Evolutionary conservation across 2,113 vertebrate species (phyloP).

Genomic region (mouse (Mus musculus)): GRCm39 chr9:14043501-14044000

Average conservation of each 20-base stretch:
- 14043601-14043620: neutral
- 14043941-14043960: neutral
- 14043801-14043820: neutral
- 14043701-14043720: neutral
- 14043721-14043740: neutral
- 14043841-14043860: neutral
- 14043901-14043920: neutral
- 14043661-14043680: neutral
- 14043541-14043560: neutral
- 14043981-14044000: neutral
- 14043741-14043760: neutral
- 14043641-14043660: neutral
- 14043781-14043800: neutral
- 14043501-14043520: neutral
- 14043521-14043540: neutral
- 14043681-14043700: neutral
- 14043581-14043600: neutral
- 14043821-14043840: neutral
- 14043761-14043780: neutral
- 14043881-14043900: neutral
- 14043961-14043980: neutral
- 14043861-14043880: neutral
- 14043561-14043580: neutral
- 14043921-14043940: slow-evolving; percentile 11
- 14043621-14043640: neutral